These are phyloP conservation scores for Manacus vitellinus DNA, from an alignment of 2,113 vertebrate species.

Conservation along the genomic window DNA sequence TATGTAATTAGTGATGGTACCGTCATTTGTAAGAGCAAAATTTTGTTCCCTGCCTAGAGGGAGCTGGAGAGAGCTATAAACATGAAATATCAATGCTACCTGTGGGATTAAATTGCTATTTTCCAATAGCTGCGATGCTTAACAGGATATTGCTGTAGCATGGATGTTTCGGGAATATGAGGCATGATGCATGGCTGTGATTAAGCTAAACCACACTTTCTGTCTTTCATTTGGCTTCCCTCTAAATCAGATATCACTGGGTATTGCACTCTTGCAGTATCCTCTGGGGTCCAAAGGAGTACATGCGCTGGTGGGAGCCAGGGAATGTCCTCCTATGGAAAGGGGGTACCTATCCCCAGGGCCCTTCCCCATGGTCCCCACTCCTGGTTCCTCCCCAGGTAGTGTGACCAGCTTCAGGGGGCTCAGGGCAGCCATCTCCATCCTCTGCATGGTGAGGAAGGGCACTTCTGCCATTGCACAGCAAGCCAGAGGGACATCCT, in stretches of 20 bases:
- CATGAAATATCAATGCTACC: background rate
- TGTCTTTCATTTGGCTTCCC: background rate
- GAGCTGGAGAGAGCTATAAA: background rate
- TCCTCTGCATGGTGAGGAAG: background rate
- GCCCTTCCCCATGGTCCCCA: accelerated
- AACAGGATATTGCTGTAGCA: background rate
- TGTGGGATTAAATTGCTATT: background rate
- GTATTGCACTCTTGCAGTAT: background rate
- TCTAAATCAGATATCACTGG: background rate
- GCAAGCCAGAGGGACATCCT: background rate
- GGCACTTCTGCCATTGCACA: background rate
- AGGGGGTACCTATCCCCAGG: background rate
- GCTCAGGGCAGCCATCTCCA: accelerated
- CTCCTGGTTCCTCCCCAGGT: accelerated
- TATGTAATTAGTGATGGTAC: background rate
- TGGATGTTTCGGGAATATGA: accelerated
- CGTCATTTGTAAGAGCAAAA: background rate
- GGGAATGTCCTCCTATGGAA: background rate
- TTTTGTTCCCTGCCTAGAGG: background rate
- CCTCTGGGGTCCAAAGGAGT: background rate
- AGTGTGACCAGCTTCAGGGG: background rate
- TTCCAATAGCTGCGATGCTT: background rate
- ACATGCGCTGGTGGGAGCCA: background rate
- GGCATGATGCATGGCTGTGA: background rate
- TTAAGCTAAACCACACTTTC: background rate